phyloP scores from a whole-genome alignment of 2,888 invertebrate species.

The Cheilosia pagana region DNA sequence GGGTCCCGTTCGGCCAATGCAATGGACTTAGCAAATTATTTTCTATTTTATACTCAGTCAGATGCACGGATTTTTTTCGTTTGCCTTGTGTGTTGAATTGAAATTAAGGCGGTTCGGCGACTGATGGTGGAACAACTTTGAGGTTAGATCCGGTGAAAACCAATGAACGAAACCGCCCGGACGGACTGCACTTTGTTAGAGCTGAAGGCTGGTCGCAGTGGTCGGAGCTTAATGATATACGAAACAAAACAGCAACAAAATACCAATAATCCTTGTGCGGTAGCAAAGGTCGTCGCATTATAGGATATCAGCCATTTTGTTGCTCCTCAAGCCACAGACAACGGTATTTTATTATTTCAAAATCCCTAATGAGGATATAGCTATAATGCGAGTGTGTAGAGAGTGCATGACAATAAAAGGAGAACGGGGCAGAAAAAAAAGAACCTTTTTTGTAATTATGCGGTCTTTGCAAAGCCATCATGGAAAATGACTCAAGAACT shows the following conservation, averaged over 20 bases:
- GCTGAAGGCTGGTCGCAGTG: constrained; percentile 19
- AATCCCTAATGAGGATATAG: constrained; percentile 70
- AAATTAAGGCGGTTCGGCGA: constrained; percentile 21
- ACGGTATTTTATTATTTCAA: constrained; percentile 41
- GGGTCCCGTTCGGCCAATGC: background rate
- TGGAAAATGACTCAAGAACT: constrained; percentile 14
- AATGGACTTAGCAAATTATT: constrained; percentile 68
- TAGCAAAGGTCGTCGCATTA: constrained; percentile 61
- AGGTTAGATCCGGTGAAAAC: constrained; percentile 56
- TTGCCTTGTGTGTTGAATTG: constrained; percentile 31
- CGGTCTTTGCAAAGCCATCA: constrained; percentile 59
- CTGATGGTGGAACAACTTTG: constrained; percentile 11
- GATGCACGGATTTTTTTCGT: constrained; percentile 11
- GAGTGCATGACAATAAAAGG: constrained; percentile 1
- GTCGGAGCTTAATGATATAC: constrained; percentile 17
- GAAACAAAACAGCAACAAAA: constrained; percentile 14
- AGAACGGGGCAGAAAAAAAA: background rate
- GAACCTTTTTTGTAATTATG: constrained; percentile 65
- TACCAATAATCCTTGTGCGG: background rate
- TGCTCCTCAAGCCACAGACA: constrained; percentile 49
- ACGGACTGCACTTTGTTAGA: constrained; percentile 54
- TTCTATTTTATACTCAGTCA: constrained; percentile 64
- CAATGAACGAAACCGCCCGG: constrained; percentile 62
- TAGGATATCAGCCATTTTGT: constrained; percentile 59
- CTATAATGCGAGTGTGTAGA: constrained; percentile 11